Evolutionary conservation across 1,140 invertebrate species (phyloP), one percentile per base, ranked within the genome.

Genomic region (Vanessa atalanta): DNA sequence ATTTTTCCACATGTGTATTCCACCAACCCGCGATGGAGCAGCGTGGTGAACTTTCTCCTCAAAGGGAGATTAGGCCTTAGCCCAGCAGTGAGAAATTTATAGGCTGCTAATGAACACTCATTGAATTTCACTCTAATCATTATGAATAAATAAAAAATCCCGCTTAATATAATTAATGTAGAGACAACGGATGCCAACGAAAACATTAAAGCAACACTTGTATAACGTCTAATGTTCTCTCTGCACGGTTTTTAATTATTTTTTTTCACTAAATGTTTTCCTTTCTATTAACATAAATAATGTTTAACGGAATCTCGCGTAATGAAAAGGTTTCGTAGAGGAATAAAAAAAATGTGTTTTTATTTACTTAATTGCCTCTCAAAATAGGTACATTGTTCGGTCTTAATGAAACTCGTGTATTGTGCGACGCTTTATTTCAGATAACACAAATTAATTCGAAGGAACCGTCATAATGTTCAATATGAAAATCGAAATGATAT

Each of bases 291-390:
- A 57, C 31, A 48, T 26, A 70, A 70, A 48, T 26, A 70, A 70
- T 70, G 60, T 64, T 63, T 64, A 70, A 63, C 47, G 68, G 43
- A 12, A 43, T 60, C 66, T 50, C 68, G 13, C 15, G 20, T 70
- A 48, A 64, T 70, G 69, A 64, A 63, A 70, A 70, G 26, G 15
- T 70, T 48, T 47, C 20, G 43, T 57, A 68, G 55, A 48, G 20
- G 37, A 23, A 61, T 8, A 50, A 64, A 50, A 70, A 70, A 63
- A 47, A 4, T 7, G 60, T 43, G 47, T 50, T 50, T 70, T 63
- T 13, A 70, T 70, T 63, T 13, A 70, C 57, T 70, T 63, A 70
- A 70, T 70, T 70, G 63, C 69, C 11, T 64, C 26, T 64, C 63
- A n/a, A 70, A 63, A 70, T 64, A 63, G 11, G 26, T 70, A 14